Base-by-base conservation (phyloP, 2,797 vertebrate genomes). In the Thunnus albacares region DNA sequence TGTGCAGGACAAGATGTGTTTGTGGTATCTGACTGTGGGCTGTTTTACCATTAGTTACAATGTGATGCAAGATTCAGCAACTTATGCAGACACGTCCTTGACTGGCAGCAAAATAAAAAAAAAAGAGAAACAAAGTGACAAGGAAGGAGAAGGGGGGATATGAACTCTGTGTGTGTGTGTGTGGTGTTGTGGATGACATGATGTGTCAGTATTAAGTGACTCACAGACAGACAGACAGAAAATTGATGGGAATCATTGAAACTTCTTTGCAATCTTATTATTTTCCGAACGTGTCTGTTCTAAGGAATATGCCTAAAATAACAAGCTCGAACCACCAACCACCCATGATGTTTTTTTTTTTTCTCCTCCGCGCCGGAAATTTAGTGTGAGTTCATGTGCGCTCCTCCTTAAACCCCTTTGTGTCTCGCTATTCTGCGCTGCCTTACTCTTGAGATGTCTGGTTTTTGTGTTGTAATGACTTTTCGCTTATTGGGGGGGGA, bases 271-370 rank as follows among this genome's bases (percentile, higher is more conserved):
- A 85, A 79, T 81, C 64, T 89, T 79, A 52, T 70, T 80, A 77
- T 86, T 89, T 92, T 92, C 89, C 87, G 80, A 89, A 84, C 24
- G 77, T 75, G 72, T 73, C 76, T 79, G 24, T 89, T 90, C 84
- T 75, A 59, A 87, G 82, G 81, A 89, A 89, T 88, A 76, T 53
- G 82, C 81, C 64, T 75, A 85, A 92, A 92, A 90, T 87, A 92
- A 90, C 86, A 56, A 76, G 62, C 70, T 79, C 7, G 76, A 89
- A 87, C 81, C 85, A 86, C 80, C 82, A 91, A 87, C 77, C 76
- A 81, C 87, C 83, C 85, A 80, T 88, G 83, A 85, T 89, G 51
- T 67, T 68, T 81, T 79, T 59, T 58, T 69, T 43, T 72, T 4
- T 75, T 69, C 81, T 81, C 77, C 59, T 67, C 81, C 77, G 60